These are phyloP conservation scores for Typhlichthys subterraneus DNA, from an alignment of 2,797 vertebrate genomes.

Conservation along the genomic window DNA sequence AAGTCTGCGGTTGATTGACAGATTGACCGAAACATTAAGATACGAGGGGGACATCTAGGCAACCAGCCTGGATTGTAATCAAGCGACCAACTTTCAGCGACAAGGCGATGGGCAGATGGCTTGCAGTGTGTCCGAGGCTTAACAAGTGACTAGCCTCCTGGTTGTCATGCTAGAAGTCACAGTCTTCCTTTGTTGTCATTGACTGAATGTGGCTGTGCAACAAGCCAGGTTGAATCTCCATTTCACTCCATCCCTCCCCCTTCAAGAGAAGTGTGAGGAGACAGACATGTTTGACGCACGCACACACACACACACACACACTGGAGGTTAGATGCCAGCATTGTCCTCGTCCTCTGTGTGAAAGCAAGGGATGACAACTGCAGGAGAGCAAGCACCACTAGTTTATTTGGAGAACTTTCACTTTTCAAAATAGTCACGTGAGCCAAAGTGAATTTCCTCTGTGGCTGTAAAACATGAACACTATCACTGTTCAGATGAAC, in stretches of 20 bases:
- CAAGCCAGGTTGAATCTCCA: background rate
- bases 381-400: background rate
- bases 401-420: background rate
- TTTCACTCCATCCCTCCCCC: too few species aligned
- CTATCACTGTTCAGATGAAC: conserved; percentile 4
- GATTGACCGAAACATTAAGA: too few species aligned
- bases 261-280: conserved; percentile 10
- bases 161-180: too few species aligned
- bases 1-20: too few species aligned
- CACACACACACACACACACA: background rate
- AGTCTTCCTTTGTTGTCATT: too few species aligned
- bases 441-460: background rate
- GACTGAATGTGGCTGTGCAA: background rate
- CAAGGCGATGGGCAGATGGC: too few species aligned
- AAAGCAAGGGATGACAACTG: background rate
- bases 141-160: too few species aligned
- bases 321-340: conserved; percentile 28
- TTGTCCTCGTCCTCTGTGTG: too few species aligned
- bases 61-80: too few species aligned
- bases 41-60: too few species aligned
- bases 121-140: too few species aligned
- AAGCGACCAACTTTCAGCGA: too few species aligned
- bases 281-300: conserved; percentile 18
- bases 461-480: background rate
- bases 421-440: background rate